Conservation (phyloP, 30 jellyfish, hydroid and myxozoan genomes). For the Hydractinia echinata region DNA sequence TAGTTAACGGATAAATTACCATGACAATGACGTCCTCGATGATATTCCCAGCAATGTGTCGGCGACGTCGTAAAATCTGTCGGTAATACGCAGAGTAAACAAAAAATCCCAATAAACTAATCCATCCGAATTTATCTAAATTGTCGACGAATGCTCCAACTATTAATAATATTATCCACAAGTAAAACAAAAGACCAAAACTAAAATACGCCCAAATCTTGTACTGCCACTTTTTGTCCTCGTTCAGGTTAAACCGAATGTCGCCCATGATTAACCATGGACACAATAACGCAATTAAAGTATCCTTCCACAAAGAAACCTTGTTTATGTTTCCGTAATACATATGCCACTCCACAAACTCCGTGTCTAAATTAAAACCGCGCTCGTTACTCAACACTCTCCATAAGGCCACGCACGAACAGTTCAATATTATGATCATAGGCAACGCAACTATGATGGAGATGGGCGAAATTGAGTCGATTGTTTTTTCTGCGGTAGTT, state of each 20-base stretch:
- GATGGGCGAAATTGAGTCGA: neutral
- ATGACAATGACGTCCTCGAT: slow-evolving; percentile 6
- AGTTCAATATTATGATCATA: neutral
- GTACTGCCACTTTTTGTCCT: neutral
- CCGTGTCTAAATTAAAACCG: neutral
- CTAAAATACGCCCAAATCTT: neutral
- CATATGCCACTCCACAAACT: neutral
- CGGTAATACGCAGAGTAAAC: slow-evolving; percentile 9
- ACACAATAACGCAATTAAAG: neutral
- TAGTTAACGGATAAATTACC: slow-evolving; percentile 10
- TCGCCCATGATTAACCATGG: slow-evolving; percentile 8
- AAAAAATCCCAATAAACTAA: neutral
- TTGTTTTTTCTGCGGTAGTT: neutral
- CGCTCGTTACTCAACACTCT: slow-evolving; percentile 13
- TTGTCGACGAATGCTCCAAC: neutral
- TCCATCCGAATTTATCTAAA: slow-evolving; percentile 23
- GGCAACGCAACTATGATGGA: neutral
- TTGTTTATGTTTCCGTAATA: slow-evolving; percentile 8
- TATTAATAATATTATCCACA: slow-evolving; percentile 19
- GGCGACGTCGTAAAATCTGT: neutral
- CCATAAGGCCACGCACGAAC: slow-evolving; percentile 13
- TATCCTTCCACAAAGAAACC: neutral
- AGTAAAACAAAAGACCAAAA: neutral
- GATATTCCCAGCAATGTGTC: neutral
- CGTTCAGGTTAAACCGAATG: neutral